Evolutionary conservation across 2,113 vertebrate genomes (phyloP).

Genomic region (Castor canadensis): DNA sequence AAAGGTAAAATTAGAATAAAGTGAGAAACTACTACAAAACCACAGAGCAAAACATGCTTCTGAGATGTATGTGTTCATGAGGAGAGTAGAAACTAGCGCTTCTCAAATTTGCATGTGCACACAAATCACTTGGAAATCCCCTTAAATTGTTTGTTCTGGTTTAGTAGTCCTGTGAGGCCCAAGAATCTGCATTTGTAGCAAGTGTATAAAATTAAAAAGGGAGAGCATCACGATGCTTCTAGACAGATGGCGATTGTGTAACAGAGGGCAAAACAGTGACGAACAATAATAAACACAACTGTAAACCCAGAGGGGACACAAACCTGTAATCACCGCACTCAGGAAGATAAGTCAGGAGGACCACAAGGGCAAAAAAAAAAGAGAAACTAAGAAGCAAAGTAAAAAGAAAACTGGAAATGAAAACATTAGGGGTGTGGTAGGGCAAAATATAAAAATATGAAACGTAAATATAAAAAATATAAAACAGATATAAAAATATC

Average conservation of each 20-base stretch:
- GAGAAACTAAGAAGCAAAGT: not conserved
- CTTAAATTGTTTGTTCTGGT: not conserved
- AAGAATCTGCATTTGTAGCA: not conserved
- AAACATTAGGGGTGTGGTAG: fast-evolving
- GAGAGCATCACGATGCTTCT: not conserved
- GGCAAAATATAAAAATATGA: too few species aligned
- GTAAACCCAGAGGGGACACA: too few species aligned
- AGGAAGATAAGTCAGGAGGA: too few species aligned
- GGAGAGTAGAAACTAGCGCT: not conserved
- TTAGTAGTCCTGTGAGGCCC: not conserved
- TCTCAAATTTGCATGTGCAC: not conserved
- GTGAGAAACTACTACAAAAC: not conserved
- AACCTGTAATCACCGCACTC: too few species aligned
- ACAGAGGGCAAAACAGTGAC: not conserved
- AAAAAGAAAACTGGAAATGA: not conserved
- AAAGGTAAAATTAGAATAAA: not conserved
- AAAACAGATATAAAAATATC: not conserved
- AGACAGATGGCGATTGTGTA: not conserved
- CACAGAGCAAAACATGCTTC: not conserved
- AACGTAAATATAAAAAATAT: too few species aligned
- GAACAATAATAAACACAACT: too few species aligned
- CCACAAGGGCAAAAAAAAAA: too few species aligned
- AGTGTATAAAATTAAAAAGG: not conserved
- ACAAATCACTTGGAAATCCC: not conserved
- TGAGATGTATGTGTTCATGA: not conserved